phyloP scores from a whole-genome alignment of 1,140 invertebrate species.

The Listronotus oregonensis region DNA sequence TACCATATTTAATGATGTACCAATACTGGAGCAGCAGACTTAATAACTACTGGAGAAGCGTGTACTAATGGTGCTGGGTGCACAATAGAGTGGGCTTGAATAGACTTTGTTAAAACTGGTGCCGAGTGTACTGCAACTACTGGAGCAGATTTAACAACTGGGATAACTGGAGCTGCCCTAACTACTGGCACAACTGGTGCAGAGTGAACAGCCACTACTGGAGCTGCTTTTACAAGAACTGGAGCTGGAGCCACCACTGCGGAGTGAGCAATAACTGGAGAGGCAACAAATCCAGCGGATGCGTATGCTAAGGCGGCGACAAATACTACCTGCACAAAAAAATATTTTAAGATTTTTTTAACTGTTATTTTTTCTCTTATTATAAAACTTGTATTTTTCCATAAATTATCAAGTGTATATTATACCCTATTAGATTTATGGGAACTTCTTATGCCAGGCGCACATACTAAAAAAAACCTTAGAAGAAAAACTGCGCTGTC shows the following conservation, averaged over 20 bases:
- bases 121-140: conserved; percentile 46
- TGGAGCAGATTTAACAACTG: conserved; percentile 7
- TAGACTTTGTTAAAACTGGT: conserved; percentile 51
- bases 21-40: conserved; percentile 47
- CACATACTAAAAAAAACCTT: no score
- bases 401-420: no score
- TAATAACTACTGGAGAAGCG: conserved; percentile 27
- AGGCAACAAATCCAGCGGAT: conserved; percentile 56
- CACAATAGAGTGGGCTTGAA: conserved; percentile 57
- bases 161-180: conserved; percentile 53
- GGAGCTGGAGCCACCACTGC: conserved; percentile 21
- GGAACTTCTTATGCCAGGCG: no score
- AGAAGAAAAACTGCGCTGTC: no score
- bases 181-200: conserved; percentile 1
- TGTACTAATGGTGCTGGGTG: conserved; percentile 54
- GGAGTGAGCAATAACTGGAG: conserved; percentile 56
- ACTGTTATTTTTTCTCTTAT: no score
- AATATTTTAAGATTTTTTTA: no score
- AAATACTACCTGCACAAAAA: conserved; percentile 56
- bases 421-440: no score
- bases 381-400: no score
- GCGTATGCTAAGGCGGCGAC: conserved; percentile 61
- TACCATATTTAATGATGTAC: background rate
- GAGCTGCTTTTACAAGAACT: background rate
- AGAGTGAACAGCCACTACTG: conserved; percentile 1